These are phyloP conservation scores for Panorpa germanica DNA, from an alignment of 2,888 invertebrate species.

Conservation along the genomic window DNA sequence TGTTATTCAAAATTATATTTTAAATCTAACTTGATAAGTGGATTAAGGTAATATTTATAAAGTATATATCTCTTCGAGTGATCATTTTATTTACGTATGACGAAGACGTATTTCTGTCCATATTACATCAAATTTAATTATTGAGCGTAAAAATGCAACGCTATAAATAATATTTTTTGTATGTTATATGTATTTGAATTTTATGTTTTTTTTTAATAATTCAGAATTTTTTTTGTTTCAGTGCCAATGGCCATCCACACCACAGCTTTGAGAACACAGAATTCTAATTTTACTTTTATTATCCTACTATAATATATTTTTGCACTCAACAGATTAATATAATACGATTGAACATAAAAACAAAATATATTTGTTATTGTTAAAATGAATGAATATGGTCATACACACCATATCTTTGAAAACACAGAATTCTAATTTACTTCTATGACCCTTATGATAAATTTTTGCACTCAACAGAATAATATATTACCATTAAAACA, in stretches of 20 bases:
- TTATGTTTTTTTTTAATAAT: conserved; percentile 6
- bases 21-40: no score
- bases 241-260: conserved; percentile 32
- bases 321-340: not conserved
- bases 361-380: conserved; percentile 2
- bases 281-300: conserved; percentile 21
- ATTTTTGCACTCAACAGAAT: not conserved
- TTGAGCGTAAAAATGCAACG: no score
- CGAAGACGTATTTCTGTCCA: no score
- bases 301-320: conserved; percentile 2
- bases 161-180: conserved; percentile 7
- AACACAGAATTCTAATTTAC: not conserved
- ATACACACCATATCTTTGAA: not conserved
- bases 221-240: conserved; percentile 18
- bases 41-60: no score
- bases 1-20: no score
- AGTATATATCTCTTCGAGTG: no score
- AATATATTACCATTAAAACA: not conserved
- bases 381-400: no score
- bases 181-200: conserved; percentile 5
- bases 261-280: conserved; percentile 42
- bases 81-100: no score
- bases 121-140: no score
- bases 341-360: not conserved
- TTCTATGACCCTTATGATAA: not conserved